A percentile compares a stretch with the other conserved stretches of the same genome.
These are phyloP conservation scores for Melozone crissalis DNA, from an alignment of 2,113 vertebrate species.

Conservation along the genomic window DNA sequence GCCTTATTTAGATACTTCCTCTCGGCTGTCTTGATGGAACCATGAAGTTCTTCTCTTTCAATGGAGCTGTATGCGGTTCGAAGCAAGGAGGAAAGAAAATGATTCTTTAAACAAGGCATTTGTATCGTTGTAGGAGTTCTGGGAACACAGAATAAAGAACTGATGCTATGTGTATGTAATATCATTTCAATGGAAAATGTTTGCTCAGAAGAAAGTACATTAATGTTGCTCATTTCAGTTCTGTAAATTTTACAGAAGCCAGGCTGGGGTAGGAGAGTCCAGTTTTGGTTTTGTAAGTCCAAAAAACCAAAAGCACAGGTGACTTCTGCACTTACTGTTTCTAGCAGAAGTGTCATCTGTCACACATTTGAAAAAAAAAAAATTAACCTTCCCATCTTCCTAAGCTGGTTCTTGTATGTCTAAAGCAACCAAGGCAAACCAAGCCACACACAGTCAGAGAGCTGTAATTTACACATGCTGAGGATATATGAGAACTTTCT, in stretches of 20 bases:
- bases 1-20: background rate
- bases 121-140: background rate
- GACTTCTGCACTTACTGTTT: background rate
- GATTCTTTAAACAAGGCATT: background rate
- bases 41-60: background rate
- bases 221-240: background rate
- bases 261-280: background rate
- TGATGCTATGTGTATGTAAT: background rate
- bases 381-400: background rate
- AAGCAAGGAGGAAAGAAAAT: background rate
- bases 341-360: background rate
- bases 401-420: background rate
- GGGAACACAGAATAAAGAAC: background rate
- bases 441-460: background rate
- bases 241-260: background rate
- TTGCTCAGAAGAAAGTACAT: background rate
- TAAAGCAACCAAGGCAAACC: background rate
- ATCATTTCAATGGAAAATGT: background rate
- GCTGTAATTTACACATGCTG: background rate
- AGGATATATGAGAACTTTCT: background rate
- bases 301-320: background rate
- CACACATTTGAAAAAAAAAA: background rate
- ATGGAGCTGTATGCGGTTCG: background rate
- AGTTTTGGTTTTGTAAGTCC: background rate
- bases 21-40: background rate